Percentiles rank a stretch among this genome's conserved stretches.
These are phyloP conservation scores for Acheta domesticus DNA, from an alignment of 2,888 invertebrate species.

Conservation along the genomic window DNA sequence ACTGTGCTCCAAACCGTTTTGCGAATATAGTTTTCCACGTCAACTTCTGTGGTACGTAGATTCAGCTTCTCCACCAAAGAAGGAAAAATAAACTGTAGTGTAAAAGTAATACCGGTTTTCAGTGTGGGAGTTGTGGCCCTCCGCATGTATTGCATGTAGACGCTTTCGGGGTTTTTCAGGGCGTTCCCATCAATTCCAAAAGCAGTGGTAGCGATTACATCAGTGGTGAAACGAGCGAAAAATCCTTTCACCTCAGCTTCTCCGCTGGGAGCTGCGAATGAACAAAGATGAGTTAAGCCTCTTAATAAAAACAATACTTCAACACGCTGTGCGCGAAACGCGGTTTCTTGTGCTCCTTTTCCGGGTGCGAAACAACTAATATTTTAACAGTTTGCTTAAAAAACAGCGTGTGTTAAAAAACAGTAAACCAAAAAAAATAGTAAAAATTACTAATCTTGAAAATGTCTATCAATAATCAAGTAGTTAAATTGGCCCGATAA, in stretches of 20 bases:
- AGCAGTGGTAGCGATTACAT: slow-evolving; percentile 52
- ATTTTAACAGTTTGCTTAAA: too few relatives aligned
- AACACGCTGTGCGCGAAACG: too few relatives aligned
- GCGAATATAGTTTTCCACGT: background rate
- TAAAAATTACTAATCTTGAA: too few relatives aligned
- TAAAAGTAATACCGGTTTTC: slow-evolving; percentile 41
- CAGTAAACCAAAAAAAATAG: too few relatives aligned
- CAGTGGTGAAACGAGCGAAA: slow-evolving; percentile 50
- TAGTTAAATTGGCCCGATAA: too few relatives aligned
- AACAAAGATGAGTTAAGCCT: background rate
- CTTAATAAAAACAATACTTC: background rate
- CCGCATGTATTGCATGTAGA: slow-evolving; percentile 41
- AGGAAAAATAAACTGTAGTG: slow-evolving; percentile 38
- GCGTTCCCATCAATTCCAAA: slow-evolving; percentile 52
- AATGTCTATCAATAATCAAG: too few relatives aligned
- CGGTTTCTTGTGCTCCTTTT: too few relatives aligned
- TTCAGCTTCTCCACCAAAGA: too few relatives aligned
- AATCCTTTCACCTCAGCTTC: slow-evolving; percentile 45
- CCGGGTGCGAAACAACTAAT: too few relatives aligned
- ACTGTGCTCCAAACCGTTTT: background rate
- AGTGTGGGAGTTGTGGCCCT: too few relatives aligned
- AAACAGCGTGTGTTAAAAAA: too few relatives aligned
- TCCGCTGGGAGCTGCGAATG: background rate
- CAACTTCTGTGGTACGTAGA: background rate
- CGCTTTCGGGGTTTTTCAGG: slow-evolving; percentile 46